Evolutionary conservation across 2,888 invertebrate species (phyloP), one percentile per base, ranked within the genome.

Genomic region (Acrobasis suavella): DNA sequence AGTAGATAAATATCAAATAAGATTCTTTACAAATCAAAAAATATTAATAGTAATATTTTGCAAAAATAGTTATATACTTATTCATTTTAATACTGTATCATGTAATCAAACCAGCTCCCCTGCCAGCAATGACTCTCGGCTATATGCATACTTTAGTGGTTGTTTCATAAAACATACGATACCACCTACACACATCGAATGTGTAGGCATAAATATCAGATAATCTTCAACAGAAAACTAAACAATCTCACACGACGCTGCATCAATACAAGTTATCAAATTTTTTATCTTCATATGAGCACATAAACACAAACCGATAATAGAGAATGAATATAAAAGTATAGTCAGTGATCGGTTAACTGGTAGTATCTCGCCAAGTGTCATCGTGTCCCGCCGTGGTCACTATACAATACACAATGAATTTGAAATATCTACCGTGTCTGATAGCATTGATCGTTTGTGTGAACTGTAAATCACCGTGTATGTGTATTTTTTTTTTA

Each of bases 361-460:
- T 74, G 73, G 79, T 81, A 82, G 84, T 85, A 69, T 72, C 73
- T 77, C 78, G 77, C 76, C 74, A 78, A 78, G 75, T 78, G 80
- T 81, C 77, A 80, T 79, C 73, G 80, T 79, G 76, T 80, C 80
- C 80, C 73, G 80, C 80, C 73, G 80, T 79, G 76, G 80, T 82
- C 84, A 82, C 81, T 78, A 78, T 81, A 84, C 87, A 84, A 78
- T 81, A 84, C 87, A 84, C 86, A 82, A 87, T 91, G 91, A 85
- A 85, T 83, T 83, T 86, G 73, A 86, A 82, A 83, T 80, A 79
- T 74, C 70, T 86, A 69, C 76, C 78, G 75, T 70, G 89, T 58
- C 67, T 87, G 69, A 81, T 82, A 70, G 75, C 89, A 73, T 77
- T 79, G 72, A 78, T 81, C 73, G 79, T 74, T 71, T 80, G 81